Base-by-base conservation (phyloP, 2,113 vertebrate species). In the Calidris pygmaea region DNA sequence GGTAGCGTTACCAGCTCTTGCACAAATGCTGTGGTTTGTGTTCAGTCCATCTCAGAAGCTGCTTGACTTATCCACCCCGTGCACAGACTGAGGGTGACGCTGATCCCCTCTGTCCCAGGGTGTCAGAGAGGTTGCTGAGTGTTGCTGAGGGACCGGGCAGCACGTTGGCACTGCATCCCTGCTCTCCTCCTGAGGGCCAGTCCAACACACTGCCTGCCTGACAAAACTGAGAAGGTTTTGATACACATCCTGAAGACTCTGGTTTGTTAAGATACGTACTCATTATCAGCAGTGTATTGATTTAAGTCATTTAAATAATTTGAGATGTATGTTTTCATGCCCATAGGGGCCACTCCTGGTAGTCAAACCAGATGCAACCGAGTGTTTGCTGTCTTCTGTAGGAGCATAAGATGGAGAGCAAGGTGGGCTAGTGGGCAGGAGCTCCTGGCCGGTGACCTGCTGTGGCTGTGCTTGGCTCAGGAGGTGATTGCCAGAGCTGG, bases 31-130 rank as follows among this genome's bases (percentile, higher is more conserved):
- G 21, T 13, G 19, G 1, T 65, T 81, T 55, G 5, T 27, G 16
- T 27, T 43, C 27, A 70, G 35, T 27, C 8, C 34, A 23, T 34
- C 50, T 47, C 39, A 43, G 52, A 20, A 43, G 58, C 34, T 63
- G 62, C 30, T 26, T 6, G 66, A 11, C 10, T 8, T 29, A 4
- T 4, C 5, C 48, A 6, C 9, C 6, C 58, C 6, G 24, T 7
- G 65, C 1, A 2, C 35, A 32, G 47, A 4, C 12, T 0, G 78
- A 12, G 43, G 43, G 58, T 20, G 7, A 30, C 3, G 1, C 27
- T 2, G 18, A 29, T 32, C 65, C 39, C 63, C 43, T 29, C 39
- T 12, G 39, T 27, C 85, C 43, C 32, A 12, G 45, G 45, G 21
- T 2, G 3, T 10, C 17, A n/a, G 10, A 12, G 59, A 22, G 7